Percentiles rank a stretch among this genome's conserved stretches.
phyloP scores from a whole-genome alignment of 2,113 vertebrate species.

The Machaerirhynchus nigripectus region DNA sequence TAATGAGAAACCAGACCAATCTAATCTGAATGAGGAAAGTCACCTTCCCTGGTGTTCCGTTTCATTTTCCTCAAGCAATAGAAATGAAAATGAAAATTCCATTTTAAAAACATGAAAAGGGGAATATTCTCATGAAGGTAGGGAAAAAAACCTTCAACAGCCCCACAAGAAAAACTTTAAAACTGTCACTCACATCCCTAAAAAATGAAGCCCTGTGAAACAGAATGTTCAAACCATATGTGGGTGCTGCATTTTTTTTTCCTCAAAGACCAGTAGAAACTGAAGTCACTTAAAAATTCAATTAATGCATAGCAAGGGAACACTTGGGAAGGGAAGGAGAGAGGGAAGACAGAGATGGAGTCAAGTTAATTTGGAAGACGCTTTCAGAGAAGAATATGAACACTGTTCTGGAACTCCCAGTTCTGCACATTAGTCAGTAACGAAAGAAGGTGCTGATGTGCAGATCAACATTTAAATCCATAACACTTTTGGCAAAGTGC shows the following conservation, averaged over 20 bases:
- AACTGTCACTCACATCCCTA: conserved; percentile 1
- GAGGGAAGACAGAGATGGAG: background rate
- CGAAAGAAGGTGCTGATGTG: background rate
- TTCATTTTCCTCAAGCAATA: conserved; percentile 7
- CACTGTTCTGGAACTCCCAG: background rate
- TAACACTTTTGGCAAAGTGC: background rate
- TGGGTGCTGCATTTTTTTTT: background rate
- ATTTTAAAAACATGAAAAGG: conserved; percentile 12
- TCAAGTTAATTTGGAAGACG: background rate
- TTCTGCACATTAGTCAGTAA: background rate
- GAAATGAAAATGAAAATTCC: conserved; percentile 44
- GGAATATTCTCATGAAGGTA: background rate
- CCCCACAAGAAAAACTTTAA: background rate
- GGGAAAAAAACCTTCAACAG: background rate
- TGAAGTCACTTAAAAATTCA: conserved; percentile 10
- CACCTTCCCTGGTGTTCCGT: background rate
- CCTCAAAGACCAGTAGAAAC: background rate
- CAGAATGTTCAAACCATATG: background rate
- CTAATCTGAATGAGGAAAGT: conserved; percentile 34
- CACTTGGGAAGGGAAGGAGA: background rate
- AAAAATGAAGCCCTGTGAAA: background rate
- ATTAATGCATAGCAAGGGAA: background rate
- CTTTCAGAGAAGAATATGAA: background rate
- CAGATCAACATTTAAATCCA: background rate
- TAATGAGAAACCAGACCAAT: background rate